Evolutionary conservation across 92 coral and sea anemone genomes (phyloP).

Genomic region (Zoanthus solanderi): DNA sequence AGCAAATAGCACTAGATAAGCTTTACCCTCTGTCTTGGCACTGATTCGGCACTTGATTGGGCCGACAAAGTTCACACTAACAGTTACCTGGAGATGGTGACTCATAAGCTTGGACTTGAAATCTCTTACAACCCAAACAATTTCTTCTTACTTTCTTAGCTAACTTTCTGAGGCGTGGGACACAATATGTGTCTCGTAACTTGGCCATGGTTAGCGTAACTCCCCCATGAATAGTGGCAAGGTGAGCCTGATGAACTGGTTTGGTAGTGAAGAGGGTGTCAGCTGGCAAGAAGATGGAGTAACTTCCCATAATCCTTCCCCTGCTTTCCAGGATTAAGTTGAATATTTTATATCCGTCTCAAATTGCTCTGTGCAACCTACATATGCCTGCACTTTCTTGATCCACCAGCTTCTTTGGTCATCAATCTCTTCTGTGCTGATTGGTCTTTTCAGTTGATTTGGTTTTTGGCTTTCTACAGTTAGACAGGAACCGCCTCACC

Average conservation of each 20-base stretch:
- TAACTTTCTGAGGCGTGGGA: too few species aligned
- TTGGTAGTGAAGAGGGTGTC: neutral
- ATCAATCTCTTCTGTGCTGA: neutral
- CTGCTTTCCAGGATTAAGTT: neutral
- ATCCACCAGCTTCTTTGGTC: neutral
- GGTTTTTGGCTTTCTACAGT: neutral
- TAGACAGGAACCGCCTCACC: neutral
- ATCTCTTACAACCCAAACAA: too few species aligned
- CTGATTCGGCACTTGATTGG: constrained; percentile 43
- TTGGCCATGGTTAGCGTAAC: constrained; percentile 1
- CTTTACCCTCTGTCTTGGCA: constrained; percentile 3
- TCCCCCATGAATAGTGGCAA: constrained; percentile 1
- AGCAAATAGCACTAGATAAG: neutral
- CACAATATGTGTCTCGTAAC: neutral
- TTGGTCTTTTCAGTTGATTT: neutral
- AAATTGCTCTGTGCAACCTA: neutral
- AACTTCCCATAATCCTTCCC: neutral
- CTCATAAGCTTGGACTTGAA: too few species aligned
- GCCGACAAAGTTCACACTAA: constrained; percentile 13
- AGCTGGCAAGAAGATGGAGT: neutral
- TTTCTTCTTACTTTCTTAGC: too few species aligned
- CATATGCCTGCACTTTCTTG: neutral
- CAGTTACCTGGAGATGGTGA: neutral
- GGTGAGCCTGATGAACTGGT: neutral
- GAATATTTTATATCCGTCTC: neutral